Conservation (phyloP, 2,797 vertebrate species). For the Pipistrellus pipistrellus region DNA sequence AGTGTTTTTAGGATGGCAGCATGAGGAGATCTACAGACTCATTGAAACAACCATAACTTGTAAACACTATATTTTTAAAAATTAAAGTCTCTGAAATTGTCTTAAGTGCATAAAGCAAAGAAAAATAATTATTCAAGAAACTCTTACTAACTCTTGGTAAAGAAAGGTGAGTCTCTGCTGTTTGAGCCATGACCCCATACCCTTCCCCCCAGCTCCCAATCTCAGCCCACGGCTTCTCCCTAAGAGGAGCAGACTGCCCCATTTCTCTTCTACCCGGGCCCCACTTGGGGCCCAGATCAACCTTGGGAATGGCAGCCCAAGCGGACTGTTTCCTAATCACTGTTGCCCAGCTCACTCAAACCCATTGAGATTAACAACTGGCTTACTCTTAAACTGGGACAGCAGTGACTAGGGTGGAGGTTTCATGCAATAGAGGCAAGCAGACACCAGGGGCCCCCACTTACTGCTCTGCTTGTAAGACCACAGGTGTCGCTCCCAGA, state of each 20-base stretch:
- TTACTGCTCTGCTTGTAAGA: background rate
- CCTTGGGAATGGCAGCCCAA: background rate
- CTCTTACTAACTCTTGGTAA: background rate
- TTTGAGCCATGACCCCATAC: background rate
- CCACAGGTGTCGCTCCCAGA: background rate
- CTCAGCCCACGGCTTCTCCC: background rate
- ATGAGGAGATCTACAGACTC: constrained; percentile 1
- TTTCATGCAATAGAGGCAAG: background rate
- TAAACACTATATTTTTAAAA: background rate
- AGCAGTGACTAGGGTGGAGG: background rate
- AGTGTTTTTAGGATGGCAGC: background rate
- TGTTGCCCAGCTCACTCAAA: background rate
- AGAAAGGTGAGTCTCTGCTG: background rate
- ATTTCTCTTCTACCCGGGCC: background rate
- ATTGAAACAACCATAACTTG: constrained; percentile 2
- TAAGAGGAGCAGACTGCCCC: background rate
- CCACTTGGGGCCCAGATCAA: background rate
- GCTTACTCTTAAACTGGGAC: background rate
- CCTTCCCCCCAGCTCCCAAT: background rate
- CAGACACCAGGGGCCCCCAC: background rate
- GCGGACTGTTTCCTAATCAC: too few relatives aligned
- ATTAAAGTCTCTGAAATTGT: constrained; percentile 44
- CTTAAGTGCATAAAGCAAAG: constrained; percentile 36
- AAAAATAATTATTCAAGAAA: constrained; percentile 47
- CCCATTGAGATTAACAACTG: background rate